A percentile compares a stretch with the other conserved stretches of the same genome.
Evolutionary conservation across 2,888 invertebrate species (phyloP).

Genomic region (Chrysolina americana): DNA sequence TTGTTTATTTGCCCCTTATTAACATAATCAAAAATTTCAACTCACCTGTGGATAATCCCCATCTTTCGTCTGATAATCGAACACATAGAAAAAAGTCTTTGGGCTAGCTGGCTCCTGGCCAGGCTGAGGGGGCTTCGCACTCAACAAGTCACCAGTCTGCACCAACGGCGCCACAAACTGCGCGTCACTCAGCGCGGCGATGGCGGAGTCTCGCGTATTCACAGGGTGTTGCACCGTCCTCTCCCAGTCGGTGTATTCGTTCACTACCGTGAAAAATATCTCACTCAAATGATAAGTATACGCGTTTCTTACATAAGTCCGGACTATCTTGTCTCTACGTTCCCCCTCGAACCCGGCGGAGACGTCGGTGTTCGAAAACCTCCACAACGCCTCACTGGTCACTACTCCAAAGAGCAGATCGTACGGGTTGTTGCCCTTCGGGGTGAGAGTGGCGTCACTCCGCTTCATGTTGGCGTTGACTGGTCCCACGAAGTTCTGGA

Average conservation of each 20-base stretch:
- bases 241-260: slow-evolving; percentile 99
- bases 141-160: slow-evolving; percentile 86
- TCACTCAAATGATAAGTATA: slow-evolving; percentile 97
- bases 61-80: slow-evolving; percentile 92
- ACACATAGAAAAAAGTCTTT: slow-evolving; percentile 90
- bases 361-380: slow-evolving; percentile 85
- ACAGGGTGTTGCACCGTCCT: slow-evolving; percentile 91
- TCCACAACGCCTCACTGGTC: slow-evolving; percentile 91
- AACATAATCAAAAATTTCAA: slow-evolving; percentile 14
- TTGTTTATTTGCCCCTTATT: no score
- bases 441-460: slow-evolving; percentile 74
- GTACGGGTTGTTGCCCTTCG: slow-evolving; percentile 78
- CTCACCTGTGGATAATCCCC: slow-evolving; percentile 89
- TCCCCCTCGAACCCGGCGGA: slow-evolving; percentile 91
- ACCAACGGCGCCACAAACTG: slow-evolving; percentile 94
- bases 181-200: slow-evolving; percentile 94
- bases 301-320: slow-evolving; percentile 94
- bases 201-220: slow-evolving; percentile 89
- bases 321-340: slow-evolving; percentile 86
- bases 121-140: slow-evolving; percentile 77
- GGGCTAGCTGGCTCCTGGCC: slow-evolving; percentile 76
- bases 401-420: slow-evolving; percentile 93
- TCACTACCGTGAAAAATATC: slow-evolving; percentile 95
- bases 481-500: slow-evolving; percentile 76
- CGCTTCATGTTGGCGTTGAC: slow-evolving; percentile 76